Base-by-base conservation (phyloP, 1,140 invertebrate species). In the Ridgeia piscesae region DNA sequence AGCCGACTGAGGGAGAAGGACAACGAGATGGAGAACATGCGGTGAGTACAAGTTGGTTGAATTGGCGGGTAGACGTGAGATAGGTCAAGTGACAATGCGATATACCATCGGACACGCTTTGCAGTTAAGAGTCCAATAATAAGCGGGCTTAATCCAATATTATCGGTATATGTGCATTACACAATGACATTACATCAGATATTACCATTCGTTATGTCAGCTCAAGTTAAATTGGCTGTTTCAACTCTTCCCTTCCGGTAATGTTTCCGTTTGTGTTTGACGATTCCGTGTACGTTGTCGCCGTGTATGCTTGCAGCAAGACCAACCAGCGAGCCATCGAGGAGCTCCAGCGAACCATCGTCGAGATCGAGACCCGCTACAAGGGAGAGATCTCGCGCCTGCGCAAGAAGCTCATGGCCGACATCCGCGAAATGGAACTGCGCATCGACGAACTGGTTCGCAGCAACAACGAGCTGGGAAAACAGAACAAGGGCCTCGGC, bases 381-480 rank as follows among this genome's bases (percentile, higher is more conserved):
- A 96, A 96, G 94, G 93, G 94, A 34, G 96, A 96, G 93, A 95
- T 96, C 92, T 93, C 93, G 92, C 94, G 95, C 77, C 94, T 96
- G 93, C 96, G 96, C 95, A 96, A 96, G 95, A 96, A 96, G 93
- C 95, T 95, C 93, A 95, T 96, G 93, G 94, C 94, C 42, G 95
- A 95, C 93, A 95, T 96, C 93, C 94, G 95, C 42, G 96, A 96
- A 92, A 94, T 95, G 27, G 95, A 96, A 92, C 94, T 94, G 90
- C 92, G 92, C 35, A 90, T 94, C 35, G 93, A 94, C 35, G 95
- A 94, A 50, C 94, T 96, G 89, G 95, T 95, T 94, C 35, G 92
- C n/a, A 92, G 35, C 42, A 96, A 95, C 93, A 95, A 95, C 93
- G 95, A 95, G 94, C 93, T 95, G 34, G 92, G 58, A 58, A 94